These are phyloP conservation scores for Plecotus auritus DNA, from an alignment of 2,113 vertebrate genomes.

Conservation along the genomic window DNA sequence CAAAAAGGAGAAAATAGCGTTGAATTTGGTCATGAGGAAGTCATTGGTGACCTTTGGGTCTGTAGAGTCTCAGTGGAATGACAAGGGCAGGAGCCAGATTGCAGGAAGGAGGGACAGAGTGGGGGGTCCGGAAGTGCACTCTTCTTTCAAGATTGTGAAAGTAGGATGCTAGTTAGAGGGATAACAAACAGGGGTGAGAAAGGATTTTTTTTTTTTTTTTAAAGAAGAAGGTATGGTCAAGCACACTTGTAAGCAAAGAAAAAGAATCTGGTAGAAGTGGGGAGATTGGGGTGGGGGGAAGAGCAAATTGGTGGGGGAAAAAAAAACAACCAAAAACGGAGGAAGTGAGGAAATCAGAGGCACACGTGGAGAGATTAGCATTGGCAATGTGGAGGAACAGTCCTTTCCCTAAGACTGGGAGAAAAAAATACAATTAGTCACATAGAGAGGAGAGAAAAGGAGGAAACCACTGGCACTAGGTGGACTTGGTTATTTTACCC, in stretches of 20 bases:
- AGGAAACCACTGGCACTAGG: not conserved
- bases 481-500: not conserved
- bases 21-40: conserved; percentile 62
- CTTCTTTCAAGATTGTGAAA: conserved; percentile 54
- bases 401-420: not conserved
- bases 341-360: not conserved
- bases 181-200: not conserved
- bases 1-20: conserved; percentile 39
- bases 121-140: conserved; percentile 26
- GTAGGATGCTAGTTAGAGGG: not conserved
- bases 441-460: not conserved
- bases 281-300: not conserved
- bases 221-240: not conserved
- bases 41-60: conserved; percentile 70
- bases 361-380: not conserved
- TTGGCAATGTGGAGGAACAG: not conserved
- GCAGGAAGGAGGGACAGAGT: conserved; percentile 22
- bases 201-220: not conserved
- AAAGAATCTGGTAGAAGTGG: not conserved
- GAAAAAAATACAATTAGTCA: not conserved
- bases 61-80: conserved; percentile 47
- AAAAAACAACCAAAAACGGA: not conserved
- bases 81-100: conserved; percentile 63
- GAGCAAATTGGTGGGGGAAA: not conserved
- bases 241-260: not conserved